A percentile compares a stretch with the other conserved stretches of the same genome.
These are phyloP conservation scores for Anguilla obscura DNA, from an alignment of 2,797 vertebrate species.

Conservation along the genomic window DNA sequence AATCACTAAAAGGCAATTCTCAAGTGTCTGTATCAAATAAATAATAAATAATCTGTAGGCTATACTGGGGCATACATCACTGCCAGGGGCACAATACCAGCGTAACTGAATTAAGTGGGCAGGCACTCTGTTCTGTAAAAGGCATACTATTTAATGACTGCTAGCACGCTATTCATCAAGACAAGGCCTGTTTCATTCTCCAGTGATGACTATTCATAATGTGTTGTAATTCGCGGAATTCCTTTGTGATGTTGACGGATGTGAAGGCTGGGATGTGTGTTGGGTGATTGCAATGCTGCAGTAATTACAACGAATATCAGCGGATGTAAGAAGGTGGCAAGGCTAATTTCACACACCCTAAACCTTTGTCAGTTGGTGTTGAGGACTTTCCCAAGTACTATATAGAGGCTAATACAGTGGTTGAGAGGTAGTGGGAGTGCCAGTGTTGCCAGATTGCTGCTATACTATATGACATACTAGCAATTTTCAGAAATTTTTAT, in stretches of 20 bases:
- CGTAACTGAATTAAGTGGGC: neutral
- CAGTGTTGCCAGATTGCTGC: neutral
- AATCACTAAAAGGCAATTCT: neutral
- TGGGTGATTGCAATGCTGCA: neutral
- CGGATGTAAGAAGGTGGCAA: neutral
- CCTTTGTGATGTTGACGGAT: neutral
- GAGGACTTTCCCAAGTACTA: neutral
- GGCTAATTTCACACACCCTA: neutral
- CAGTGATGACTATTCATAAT: constrained; percentile 12
- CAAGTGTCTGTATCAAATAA: neutral
- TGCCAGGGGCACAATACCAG: neutral
- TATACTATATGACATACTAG: too few relatives aligned
- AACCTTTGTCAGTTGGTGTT: neutral
- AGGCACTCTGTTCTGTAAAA: neutral
- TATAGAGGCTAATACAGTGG: neutral
- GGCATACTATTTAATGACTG: constrained; percentile 2
- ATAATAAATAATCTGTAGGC: neutral
- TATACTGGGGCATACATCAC: neutral
- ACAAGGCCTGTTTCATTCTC: neutral
- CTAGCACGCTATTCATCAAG: neutral
- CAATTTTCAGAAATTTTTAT: too few relatives aligned
- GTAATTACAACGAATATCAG: neutral
- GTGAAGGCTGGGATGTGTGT: neutral
- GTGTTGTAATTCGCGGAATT: neutral
- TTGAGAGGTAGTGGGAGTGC: neutral